Conservation (phyloP, 2,113 vertebrate species). For the Podarcis muralis region DNA sequence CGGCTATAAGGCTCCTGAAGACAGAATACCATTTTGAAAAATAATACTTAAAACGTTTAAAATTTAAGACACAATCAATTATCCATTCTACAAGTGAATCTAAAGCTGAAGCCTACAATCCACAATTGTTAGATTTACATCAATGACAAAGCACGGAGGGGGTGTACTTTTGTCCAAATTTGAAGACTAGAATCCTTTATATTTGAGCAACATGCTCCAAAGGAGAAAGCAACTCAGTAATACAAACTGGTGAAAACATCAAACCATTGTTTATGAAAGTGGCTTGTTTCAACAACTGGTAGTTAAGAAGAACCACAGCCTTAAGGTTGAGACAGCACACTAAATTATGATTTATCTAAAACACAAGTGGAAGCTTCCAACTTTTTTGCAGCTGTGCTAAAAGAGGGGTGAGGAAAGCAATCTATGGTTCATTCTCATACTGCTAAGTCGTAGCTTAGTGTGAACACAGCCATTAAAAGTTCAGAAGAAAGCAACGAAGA, state of each 20-base stretch:
- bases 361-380: not conserved
- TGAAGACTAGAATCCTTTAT: not conserved
- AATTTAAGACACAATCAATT: not conserved
- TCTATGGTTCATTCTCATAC: too few relatives aligned
- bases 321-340: not conserved
- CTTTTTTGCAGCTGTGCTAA: too few relatives aligned
- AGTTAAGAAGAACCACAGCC: not conserved
- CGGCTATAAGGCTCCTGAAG: conserved; percentile 75
- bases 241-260: not conserved
- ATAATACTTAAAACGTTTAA: not conserved
- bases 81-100: not conserved
- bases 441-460: too few relatives aligned
- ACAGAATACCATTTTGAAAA: not conserved
- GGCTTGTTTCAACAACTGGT: not conserved
- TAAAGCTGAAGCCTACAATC: not conserved
- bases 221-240: not conserved
- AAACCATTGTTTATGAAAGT: not conserved
- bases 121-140: not conserved
- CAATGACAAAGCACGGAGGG: not conserved
- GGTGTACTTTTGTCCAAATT: not conserved
- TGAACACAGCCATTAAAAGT: too few relatives aligned
- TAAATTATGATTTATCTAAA: too few relatives aligned
- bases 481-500: too few relatives aligned
- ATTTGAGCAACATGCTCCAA: not conserved
- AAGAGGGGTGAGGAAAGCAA: too few relatives aligned